Percentiles rank a stretch among this genome's conserved stretches.
Conservation (phyloP, 2,113 vertebrate species). For the Puffinus mauretanicus region DNA sequence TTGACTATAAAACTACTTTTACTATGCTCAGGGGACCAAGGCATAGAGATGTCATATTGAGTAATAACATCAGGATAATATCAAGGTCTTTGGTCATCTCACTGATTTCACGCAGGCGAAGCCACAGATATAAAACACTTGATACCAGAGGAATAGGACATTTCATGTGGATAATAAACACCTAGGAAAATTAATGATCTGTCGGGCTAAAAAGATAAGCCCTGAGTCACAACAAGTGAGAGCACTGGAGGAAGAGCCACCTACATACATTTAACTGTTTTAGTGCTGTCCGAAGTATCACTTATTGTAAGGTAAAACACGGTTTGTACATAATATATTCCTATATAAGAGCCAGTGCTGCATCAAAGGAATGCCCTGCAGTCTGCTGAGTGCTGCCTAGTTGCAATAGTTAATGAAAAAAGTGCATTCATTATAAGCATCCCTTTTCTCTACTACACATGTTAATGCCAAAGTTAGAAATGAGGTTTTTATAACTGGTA, state of each 20-base stretch:
- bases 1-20: slow-evolving; percentile 62
- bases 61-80: slow-evolving; percentile 56
- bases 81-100: slow-evolving; percentile 65
- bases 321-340: background rate
- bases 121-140: slow-evolving; percentile 48
- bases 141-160: slow-evolving; percentile 18
- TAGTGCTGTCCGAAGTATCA: background rate
- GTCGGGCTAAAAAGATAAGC: slow-evolving; percentile 25
- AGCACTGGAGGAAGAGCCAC: background rate
- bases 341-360: background rate
- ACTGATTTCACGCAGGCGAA: slow-evolving; percentile 44
- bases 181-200: slow-evolving; percentile 51
- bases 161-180: slow-evolving; percentile 56
- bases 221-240: background rate
- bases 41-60: slow-evolving; percentile 56
- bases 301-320: background rate
- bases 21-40: slow-evolving; percentile 40
- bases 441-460: background rate
- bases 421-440: background rate
- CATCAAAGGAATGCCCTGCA: background rate
- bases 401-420: background rate
- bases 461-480: background rate
- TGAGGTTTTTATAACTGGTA: background rate
- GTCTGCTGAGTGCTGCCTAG: background rate
- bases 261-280: background rate